Evolutionary conservation across 2,113 vertebrate species (phyloP).

Genomic region (Meriones unguiculatus): DNA sequence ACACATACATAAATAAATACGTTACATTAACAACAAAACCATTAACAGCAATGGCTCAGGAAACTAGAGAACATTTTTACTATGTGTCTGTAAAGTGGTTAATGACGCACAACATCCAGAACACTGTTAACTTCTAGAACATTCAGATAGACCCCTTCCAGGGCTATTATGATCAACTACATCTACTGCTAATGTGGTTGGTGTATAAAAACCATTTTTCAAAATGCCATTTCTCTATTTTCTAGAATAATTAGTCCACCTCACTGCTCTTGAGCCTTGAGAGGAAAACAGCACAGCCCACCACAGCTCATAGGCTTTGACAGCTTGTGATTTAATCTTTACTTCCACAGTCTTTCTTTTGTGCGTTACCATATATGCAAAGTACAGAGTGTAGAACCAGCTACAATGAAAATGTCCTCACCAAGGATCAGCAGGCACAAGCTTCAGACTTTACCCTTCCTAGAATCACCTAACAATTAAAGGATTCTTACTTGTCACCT

Average conservation of each 20-base stretch:
- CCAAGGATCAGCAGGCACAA: background rate
- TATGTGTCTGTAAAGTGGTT: background rate
- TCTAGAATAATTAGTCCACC: background rate
- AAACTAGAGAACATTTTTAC: background rate
- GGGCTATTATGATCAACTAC: background rate
- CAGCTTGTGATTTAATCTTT: background rate
- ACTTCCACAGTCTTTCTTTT: background rate
- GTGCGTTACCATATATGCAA: background rate
- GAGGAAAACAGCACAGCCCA: background rate
- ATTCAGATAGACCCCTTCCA: background rate
- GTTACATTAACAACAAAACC: background rate
- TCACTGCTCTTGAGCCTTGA: background rate
- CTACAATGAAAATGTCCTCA: background rate
- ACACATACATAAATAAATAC: background rate
- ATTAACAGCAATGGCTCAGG: background rate
- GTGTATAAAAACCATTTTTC: background rate
- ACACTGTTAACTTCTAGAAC: background rate
- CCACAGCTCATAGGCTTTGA: no score
- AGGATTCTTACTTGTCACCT: background rate
- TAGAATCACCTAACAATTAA: slow-evolving; percentile 11
- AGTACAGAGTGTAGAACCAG: background rate
- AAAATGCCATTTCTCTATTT: background rate
- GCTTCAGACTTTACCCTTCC: slow-evolving; percentile 16
- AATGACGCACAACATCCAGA: background rate
- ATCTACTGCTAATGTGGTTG: background rate